phyloP scores from a whole-genome alignment of 2,797 vertebrate species.

The Columba guinea region DNA sequence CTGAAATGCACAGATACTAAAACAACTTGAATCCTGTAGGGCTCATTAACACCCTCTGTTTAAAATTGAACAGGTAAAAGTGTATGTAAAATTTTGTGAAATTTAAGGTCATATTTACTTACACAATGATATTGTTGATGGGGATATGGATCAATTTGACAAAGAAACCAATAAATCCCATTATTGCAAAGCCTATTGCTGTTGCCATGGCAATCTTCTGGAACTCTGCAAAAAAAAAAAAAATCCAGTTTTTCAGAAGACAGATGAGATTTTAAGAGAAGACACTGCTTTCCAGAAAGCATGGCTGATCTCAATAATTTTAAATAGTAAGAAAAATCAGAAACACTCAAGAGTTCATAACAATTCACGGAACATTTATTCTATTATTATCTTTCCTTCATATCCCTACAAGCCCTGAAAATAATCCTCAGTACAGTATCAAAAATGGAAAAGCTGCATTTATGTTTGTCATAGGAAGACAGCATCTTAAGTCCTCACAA shows the following conservation, averaged over 20 bases:
- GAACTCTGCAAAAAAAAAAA: conserved; percentile 83
- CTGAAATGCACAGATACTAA: not conserved
- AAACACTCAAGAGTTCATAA: not conserved
- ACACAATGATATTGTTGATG: conserved; percentile 99
- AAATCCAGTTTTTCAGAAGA: not conserved
- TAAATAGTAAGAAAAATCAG: not conserved
- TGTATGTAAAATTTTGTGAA: not conserved
- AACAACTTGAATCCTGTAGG: rapidly evolving
- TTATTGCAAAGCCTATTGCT: conserved; percentile 98
- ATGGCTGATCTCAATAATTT: rapidly evolving
- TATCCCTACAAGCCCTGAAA: not conserved
- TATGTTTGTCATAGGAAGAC: not conserved
- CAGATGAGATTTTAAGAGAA: not conserved
- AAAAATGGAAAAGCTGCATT: not conserved
- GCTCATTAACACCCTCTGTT: not conserved
- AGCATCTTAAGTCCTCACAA: rapidly evolving
- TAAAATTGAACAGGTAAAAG: not conserved
- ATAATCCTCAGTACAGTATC: not conserved
- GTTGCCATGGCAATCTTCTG: conserved; percentile 99
- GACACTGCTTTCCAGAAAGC: not conserved
- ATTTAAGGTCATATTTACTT: conserved; percentile 74
- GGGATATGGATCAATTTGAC: conserved; percentile 99
- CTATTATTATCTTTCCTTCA: not conserved
- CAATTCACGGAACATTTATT: not conserved
- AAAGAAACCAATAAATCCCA: conserved; percentile 99